Evolutionary conservation across 2,797 vertebrate species (phyloP).

Genomic region (Parambassis ranga): DNA sequence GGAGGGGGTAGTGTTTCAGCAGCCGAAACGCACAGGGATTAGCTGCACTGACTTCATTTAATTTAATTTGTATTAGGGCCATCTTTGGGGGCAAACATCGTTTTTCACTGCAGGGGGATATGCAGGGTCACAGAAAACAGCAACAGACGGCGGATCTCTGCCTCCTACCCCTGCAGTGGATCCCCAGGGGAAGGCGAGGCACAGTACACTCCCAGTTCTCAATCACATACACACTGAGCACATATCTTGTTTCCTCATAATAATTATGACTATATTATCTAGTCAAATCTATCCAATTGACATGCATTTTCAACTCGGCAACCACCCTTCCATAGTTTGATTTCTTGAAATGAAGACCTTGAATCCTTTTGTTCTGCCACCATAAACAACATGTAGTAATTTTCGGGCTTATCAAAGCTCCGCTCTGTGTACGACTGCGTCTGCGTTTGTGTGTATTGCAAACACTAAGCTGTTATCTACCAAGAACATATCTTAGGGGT

Average conservation of each 20-base stretch:
- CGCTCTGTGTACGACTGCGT: constrained; percentile 32
- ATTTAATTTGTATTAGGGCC: constrained; percentile 82
- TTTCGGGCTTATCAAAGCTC: constrained; percentile 74
- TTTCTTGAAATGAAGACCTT: constrained; percentile 73
- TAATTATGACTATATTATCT: constrained; percentile 60
- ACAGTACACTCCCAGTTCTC: constrained; percentile 30
- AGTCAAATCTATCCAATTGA: constrained; percentile 56
- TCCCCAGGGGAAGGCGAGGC: constrained; percentile 34
- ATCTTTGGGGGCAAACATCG: constrained; percentile 75
- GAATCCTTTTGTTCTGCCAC: constrained; percentile 78
- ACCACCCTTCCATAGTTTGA: constrained; percentile 62
- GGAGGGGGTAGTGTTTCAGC: constrained; percentile 48
- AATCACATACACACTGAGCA: constrained; percentile 3
- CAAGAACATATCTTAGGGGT: constrained; percentile 75
- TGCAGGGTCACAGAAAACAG: constrained; percentile 68
- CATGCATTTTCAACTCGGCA: constrained; percentile 58
- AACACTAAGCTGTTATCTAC: constrained; percentile 69
- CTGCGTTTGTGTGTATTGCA: constrained; percentile 34
- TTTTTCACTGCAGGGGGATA: constrained; percentile 62
- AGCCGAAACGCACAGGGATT: constrained; percentile 81
- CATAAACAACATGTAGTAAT: constrained; percentile 75
- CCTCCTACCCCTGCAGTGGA: constrained; percentile 41
- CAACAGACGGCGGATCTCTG: constrained; percentile 67
- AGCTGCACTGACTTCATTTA: constrained; percentile 78
- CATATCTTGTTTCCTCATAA: constrained; percentile 39